Base-by-base conservation (phyloP, 1,140 invertebrate genomes). In the Parasteatoda tepidariorum region DNA sequence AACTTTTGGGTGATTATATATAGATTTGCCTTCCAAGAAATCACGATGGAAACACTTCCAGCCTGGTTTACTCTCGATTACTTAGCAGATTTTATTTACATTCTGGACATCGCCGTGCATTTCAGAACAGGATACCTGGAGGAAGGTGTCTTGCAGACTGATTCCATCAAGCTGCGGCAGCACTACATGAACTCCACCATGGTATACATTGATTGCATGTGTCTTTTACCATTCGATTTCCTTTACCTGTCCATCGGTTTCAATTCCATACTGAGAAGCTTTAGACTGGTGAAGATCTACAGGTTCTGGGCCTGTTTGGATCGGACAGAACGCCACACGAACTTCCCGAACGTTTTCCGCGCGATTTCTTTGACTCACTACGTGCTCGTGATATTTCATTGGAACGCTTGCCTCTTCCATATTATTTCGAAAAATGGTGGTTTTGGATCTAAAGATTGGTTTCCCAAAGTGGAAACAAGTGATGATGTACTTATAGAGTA, bases 1-100 rank as follows among this genome's bases (percentile, higher is more conserved):
- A 99, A 99, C 90, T 98, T 99, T 88, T 98, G 97, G 97, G 96
- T 98, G 88, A 97, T 98, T 90, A 97, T 98, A 87, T 99, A 98
- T 92, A 93, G 97, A 89, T 98, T 98, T 92, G 96, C 97, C 89
- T 99, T 99, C 90, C 94, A 96, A 92, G 96, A 93, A 87, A 92
- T 93, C 57, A 90, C 87, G 70, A 28, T 78, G 61, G 93, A 96
- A 87, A 97, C 95, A 84, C 92, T 97, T 67, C 92, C 95, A 79
- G 92, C 97, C 85, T 99, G 98, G 98, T 98, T 99, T 89, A 95
- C 94, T 87, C 91, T 99, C 88, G 97, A 99, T 90, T 99, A 99
- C 90, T 93, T 97, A 86, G 96, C 97, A 75, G 97, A 99, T 90
- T 94, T 98, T 88, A 92, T 99, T 62, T 99, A 99, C 91, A 90